phyloP scores from a whole-genome alignment of 2,797 vertebrate genomes.

The Lepilemur septentrionalis region DNA sequence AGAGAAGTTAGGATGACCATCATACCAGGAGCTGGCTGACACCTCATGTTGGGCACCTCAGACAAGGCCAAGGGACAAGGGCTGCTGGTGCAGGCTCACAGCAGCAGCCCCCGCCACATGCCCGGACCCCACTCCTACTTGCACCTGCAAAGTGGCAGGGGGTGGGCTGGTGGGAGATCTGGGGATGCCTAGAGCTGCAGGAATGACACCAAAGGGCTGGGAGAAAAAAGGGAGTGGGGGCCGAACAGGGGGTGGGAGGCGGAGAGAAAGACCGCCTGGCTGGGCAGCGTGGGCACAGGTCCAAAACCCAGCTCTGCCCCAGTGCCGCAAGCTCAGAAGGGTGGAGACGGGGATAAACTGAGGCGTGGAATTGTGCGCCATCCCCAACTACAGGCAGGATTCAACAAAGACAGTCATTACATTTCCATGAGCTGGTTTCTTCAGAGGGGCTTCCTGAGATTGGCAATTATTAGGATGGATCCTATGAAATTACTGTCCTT shows the following conservation, averaged over 20 bases:
- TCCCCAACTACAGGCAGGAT: background rate
- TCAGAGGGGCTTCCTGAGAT: background rate
- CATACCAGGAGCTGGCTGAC: background rate
- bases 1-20: background rate
- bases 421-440: background rate
- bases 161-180: background rate
- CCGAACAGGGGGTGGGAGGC: background rate
- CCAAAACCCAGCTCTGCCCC: background rate
- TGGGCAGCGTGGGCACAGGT: rapidly evolving
- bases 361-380: background rate
- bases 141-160: too few relatives aligned
- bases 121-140: background rate
- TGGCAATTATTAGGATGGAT: background rate
- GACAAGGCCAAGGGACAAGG: background rate
- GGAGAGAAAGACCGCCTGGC: background rate
- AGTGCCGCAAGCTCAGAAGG: background rate
- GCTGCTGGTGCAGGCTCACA: background rate
- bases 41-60: rapidly evolving
- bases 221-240: background rate
- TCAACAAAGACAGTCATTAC: background rate
- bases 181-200: background rate
- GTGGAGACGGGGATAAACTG: background rate
- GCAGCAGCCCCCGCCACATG: background rate
- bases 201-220: too few relatives aligned
- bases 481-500: background rate